phyloP scores from a whole-genome alignment of 2,888 invertebrate genomes.

The Caenorhabditis imperialis region DNA sequence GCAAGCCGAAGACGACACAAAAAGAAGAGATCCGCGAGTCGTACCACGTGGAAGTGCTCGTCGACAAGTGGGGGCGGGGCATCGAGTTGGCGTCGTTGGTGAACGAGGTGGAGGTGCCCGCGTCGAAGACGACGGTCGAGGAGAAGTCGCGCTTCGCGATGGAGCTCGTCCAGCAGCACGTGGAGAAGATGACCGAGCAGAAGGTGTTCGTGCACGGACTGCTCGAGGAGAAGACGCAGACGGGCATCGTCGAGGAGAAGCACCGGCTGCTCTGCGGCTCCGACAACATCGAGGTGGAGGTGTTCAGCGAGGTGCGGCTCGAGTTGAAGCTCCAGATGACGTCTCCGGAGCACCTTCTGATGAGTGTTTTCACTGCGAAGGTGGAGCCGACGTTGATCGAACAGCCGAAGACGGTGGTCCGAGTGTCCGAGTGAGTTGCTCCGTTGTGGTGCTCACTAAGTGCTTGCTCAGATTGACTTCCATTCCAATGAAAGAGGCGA shows the following conservation, averaged over 20 bases:
- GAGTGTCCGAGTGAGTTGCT: conserved; percentile 20
- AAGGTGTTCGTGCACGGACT: conserved; percentile 30
- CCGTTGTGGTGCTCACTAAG: neutral
- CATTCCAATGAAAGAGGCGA: conserved; percentile 29
- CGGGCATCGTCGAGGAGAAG: conserved; percentile 21
- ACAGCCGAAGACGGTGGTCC: conserved; percentile 9
- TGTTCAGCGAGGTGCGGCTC: conserved; percentile 25
- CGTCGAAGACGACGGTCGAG: conserved; percentile 5
- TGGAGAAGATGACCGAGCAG: conserved; percentile 42
- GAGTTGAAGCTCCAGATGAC: conserved; percentile 39
- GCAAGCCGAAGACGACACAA: conserved; percentile 25
- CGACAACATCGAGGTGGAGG: conserved; percentile 15
- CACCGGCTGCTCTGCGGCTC: conserved; percentile 19
- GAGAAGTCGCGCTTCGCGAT: conserved; percentile 28
- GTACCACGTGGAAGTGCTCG: conserved; percentile 10
- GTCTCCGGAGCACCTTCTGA: conserved; percentile 13
- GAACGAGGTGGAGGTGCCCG: conserved; percentile 28
- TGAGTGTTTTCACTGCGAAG: conserved; percentile 24
- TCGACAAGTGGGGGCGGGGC: conserved; percentile 39
- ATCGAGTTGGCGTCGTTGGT: conserved; percentile 21
- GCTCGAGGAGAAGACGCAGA: conserved; percentile 20
- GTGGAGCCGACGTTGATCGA: conserved; percentile 27
- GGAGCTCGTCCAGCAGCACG: conserved; percentile 27
- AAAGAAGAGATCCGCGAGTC: conserved; percentile 20
- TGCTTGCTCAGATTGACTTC: conserved; percentile 14